Base-by-base conservation (phyloP, 2,113 vertebrate genomes). In the Thryonomys swinderianus region DNA sequence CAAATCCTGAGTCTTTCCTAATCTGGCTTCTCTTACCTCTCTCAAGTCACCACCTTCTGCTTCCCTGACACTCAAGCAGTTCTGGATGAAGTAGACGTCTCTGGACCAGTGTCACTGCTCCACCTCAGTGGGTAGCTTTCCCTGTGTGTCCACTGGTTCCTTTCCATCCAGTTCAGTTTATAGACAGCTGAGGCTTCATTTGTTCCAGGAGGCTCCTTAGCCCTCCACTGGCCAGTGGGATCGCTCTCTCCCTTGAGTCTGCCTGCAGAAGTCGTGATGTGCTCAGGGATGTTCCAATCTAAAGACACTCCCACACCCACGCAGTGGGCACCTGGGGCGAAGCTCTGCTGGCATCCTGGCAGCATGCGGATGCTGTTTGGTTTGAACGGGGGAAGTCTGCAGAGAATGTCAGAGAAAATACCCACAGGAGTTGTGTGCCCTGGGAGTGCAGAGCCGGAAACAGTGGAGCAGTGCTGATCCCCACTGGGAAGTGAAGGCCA, bases 1-100 rank as follows among this genome's bases (percentile, higher is more conserved):
- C 25, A 51, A 0, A 8, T 18, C 81, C 40, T 48, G 59, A 34
- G 61, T 2, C 34, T 61, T 45, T 73, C 88, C 59, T 69, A 20
- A 34, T 3, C 13, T 78, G 48, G 2, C 40, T 82, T 17, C 32
- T 59, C 73, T 71, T 25, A 1, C 27, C 51, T 27, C 32, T 73
- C 45, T 27, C 5, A 0, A 0, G 0, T 71, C n/a, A 2, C 83
- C 27, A 48, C 30, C 11, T 40, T 74, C 74, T 7, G 2, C 62
- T 82, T 51, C 51, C 61, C 16, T 51, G 20, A 37, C 21, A 4
- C 0, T 40, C 79, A 32, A 76, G 23, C 16, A 57, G 69, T 8
- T n/a, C 21, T 40, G 45, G 23, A n/a, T 61, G 2, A 1, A 21
- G 12, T 5, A 20, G 32, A 85, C 42, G 21, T 53, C 62, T 83